Evolutionary conservation across 2,113 vertebrate genomes (phyloP).

Genomic region (Alectura lathami): DNA sequence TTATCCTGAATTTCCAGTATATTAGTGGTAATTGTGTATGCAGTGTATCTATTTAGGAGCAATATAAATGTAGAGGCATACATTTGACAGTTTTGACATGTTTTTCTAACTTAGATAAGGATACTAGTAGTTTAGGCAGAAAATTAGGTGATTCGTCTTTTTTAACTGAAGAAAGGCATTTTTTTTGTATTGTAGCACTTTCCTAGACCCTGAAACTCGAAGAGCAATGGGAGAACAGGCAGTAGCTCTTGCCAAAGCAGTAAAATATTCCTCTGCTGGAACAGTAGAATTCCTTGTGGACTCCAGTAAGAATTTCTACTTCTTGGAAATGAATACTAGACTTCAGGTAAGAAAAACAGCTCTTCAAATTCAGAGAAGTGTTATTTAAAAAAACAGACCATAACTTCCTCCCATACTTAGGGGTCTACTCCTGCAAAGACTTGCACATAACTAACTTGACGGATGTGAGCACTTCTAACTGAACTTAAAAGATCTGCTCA

Average conservation of each 20-base stretch:
- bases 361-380: conserved; percentile 19
- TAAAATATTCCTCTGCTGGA: conserved; percentile 94
- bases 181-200: conserved; percentile 81
- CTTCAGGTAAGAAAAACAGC: conserved; percentile 86
- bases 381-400: conserved; percentile 48
- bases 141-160: background rate
- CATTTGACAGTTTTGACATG: background rate
- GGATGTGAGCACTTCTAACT: background rate
- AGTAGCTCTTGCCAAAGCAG: conserved; percentile 92
- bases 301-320: conserved; percentile 94
- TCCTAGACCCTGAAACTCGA: conserved; percentile 88
- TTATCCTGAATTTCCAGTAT: background rate
- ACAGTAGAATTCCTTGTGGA: conserved; percentile 98
- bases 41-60: background rate
- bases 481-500: background rate
- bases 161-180: background rate
- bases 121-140: background rate
- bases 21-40: background rate
- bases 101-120: background rate
- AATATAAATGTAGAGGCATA: background rate
- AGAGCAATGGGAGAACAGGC: conserved; percentile 96
- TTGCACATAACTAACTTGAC: background rate
- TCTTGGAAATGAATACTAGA: conserved; percentile 99
- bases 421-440: background rate
- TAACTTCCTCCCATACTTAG: background rate